Conservation (phyloP, 1,140 invertebrate genomes). For the Latrodectus geometricus region DNA sequence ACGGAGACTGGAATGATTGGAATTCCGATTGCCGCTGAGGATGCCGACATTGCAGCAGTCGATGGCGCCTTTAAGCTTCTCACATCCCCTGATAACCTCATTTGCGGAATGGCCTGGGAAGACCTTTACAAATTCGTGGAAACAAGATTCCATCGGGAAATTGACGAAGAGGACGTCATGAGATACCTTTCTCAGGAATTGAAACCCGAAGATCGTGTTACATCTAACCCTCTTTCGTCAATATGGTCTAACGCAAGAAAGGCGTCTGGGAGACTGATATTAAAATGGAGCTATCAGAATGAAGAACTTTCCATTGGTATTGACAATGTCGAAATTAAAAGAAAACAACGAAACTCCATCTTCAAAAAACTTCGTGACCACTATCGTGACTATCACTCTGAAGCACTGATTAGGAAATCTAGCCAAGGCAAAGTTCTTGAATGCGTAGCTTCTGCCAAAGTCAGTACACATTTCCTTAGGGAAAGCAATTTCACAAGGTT, state of each 20-base stretch:
- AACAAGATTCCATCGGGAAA: not conserved
- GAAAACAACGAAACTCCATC: not conserved
- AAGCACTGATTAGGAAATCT: not conserved
- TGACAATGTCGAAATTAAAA: not conserved
- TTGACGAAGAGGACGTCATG: no score
- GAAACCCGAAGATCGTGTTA: not conserved
- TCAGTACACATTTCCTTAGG: not conserved
- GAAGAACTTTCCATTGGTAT: no score
- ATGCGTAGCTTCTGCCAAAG: not conserved
- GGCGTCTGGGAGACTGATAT: not conserved
- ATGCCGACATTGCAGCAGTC: not conserved
- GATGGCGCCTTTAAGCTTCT: conserved; percentile 2
- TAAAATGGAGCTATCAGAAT: not conserved
- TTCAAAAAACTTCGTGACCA: not conserved
- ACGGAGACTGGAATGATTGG: not conserved
- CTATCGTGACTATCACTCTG: not conserved
- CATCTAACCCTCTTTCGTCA: not conserved
- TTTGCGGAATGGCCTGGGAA: not conserved
- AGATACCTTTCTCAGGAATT: no score
- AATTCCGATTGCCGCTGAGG: not conserved
- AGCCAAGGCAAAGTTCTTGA: not conserved
- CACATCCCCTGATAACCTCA: not conserved
- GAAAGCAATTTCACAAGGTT: not conserved
- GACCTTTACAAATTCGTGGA: not conserved
- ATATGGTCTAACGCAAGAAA: not conserved